A percentile compares a stretch with the other conserved stretches of the same genome.
Evolutionary conservation across 2,888 invertebrate genomes (phyloP).

Genomic region (Stenodera caucasica): DNA sequence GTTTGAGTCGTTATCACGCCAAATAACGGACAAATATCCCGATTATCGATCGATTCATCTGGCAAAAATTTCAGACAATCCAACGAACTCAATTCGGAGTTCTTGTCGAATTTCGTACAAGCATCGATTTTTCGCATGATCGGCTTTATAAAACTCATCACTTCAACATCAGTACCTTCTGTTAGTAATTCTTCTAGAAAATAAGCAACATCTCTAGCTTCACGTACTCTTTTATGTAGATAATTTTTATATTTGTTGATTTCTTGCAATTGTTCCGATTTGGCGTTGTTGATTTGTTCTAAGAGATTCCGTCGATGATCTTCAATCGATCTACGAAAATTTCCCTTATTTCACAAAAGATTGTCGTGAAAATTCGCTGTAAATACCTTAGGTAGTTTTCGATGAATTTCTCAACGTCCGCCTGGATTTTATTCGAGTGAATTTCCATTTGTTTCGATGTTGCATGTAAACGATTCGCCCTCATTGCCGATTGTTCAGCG

Average conservation of each 20-base stretch:
- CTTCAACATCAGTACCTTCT: conserved; percentile 68
- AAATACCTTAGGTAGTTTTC: conserved; percentile 57
- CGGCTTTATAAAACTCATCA: conserved; percentile 67
- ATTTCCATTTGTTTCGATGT: conserved; percentile 51
- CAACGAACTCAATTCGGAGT: conserved; percentile 54
- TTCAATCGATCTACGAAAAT: conserved; percentile 33
- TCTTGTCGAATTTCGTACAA: conserved; percentile 62
- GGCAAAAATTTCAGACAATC: conserved; percentile 61
- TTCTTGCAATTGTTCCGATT: conserved; percentile 51
- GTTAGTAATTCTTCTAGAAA: conserved; percentile 59
- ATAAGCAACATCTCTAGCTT: conserved; percentile 63
- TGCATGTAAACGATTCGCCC: conserved; percentile 59
- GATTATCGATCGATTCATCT: conserved; percentile 55
- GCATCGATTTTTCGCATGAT: conserved; percentile 68
- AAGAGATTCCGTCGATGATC: conserved; percentile 49
- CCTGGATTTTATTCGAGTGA: conserved; percentile 57
- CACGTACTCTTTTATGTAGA: conserved; percentile 60
- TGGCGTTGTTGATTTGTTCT: conserved; percentile 44
- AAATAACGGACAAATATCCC: conserved; percentile 51
- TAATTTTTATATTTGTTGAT: conserved; percentile 55
- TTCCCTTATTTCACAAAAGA: conserved; percentile 49
- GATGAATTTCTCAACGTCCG: conserved; percentile 68
- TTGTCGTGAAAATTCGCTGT: neutral
- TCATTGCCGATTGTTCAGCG: conserved; percentile 63
- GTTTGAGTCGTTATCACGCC: conserved; percentile 67